Base-by-base conservation (phyloP, 1,140 invertebrate genomes). In the Elysia chlorotica region DNA sequence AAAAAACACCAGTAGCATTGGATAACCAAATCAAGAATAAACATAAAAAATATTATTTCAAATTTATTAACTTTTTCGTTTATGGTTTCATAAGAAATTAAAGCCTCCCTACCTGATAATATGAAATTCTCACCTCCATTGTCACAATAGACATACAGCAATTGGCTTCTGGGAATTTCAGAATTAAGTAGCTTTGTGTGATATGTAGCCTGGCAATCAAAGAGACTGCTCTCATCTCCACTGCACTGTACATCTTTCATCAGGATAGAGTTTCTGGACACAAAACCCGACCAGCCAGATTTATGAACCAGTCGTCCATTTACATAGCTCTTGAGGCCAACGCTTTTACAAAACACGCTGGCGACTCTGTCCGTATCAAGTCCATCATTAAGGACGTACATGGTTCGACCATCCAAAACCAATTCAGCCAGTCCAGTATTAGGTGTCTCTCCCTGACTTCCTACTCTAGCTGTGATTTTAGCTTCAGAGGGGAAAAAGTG, bases 351-450 rank as follows among this genome's bases (percentile, higher is more conserved):
- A 75, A 84, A 85, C 0, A 81, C 79, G n/a, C n/a, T 2, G 74
- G 67, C 2, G 83, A 81, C 59, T 83, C 82, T n/a, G n/a, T 30
- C 28, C 65, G 79, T 78, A 23, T 77, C 76, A 74, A 82, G 81
- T 19, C 74, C 75, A 19, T 72, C 37, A 25, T 73, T 66, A 67
- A 77, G 79, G 4, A 85, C 74, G 0, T 77, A 69, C 10, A 79
- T 79, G 71, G 84, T 84, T 17, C 63, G 48, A 0, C 81, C 81
- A 53, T 82, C 76, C 28, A 86, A 87, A 86, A 91, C 92, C 0
- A 95, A 89, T 88, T 94, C 92, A 14, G 94, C 83, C 62, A 91
- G 87, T 19, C 93, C 94, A 82, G 92, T n/a, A n/a, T n/a, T n/a
- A n/a, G n/a, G n/a, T n/a, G n/a, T n/a, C n/a, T n/a, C n/a, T n/a